Evolutionary conservation across 1,140 invertebrate species (phyloP).

Genomic region (Acromyrmex charruanus): DNA sequence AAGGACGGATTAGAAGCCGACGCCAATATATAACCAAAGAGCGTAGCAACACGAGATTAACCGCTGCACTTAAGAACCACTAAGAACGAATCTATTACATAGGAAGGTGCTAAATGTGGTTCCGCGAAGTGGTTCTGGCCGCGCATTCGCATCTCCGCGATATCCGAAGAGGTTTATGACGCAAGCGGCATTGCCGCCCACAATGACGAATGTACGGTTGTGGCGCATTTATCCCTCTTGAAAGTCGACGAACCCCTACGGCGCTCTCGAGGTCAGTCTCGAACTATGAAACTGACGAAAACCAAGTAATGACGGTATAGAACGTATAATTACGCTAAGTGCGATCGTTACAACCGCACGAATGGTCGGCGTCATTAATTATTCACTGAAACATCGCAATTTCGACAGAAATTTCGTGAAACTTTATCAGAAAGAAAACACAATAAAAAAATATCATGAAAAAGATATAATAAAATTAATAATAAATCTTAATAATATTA

Average conservation of each 20-base stretch:
- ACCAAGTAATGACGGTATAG: slow-evolving; percentile 32
- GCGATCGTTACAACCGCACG: slow-evolving; percentile 32
- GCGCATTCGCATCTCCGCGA: slow-evolving; percentile 11
- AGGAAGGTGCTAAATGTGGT: slow-evolving; percentile 62
- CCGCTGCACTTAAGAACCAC: slow-evolving; percentile 50
- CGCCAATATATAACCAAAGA: slow-evolving; percentile 35
- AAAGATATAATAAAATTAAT: neutral
- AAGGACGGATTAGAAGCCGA: slow-evolving; percentile 57
- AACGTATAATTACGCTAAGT: slow-evolving; percentile 49
- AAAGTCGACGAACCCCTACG: slow-evolving; percentile 36
- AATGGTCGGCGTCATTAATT: slow-evolving; percentile 35
- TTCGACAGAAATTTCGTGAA: neutral
- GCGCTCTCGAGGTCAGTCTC: slow-evolving; percentile 16
- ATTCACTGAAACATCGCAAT: slow-evolving; percentile 29
- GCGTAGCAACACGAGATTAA: slow-evolving; percentile 30
- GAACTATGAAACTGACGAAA: slow-evolving; percentile 51
- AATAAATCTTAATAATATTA: neutral
- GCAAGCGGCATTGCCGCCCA: slow-evolving; percentile 23
- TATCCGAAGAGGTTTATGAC: slow-evolving; percentile 36
- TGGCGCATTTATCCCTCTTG: slow-evolving; percentile 43
- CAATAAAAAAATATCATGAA: neutral
- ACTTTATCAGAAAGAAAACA: neutral
- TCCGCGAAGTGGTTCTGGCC: slow-evolving; percentile 43
- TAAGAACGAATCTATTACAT: slow-evolving; percentile 58
- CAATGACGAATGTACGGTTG: slow-evolving; percentile 50